These are phyloP conservation scores for Brachionus rotundiformis DNA, from an alignment of 1,140 invertebrate species.

Conservation along the genomic window DNA sequence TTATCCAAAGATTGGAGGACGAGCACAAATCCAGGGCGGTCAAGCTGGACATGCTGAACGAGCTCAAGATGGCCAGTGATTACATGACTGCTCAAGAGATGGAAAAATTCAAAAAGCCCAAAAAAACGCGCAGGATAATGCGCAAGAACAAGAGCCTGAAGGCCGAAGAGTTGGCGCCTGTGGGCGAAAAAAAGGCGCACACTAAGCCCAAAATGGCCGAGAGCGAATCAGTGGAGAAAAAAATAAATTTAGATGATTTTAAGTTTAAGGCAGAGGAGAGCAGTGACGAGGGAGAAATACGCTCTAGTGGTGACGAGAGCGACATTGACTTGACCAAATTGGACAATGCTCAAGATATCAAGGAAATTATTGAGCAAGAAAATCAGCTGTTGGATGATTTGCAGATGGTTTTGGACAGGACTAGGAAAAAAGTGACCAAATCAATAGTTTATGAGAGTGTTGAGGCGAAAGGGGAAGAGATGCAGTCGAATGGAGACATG, in stretches of 20 bases:
- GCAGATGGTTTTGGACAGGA: constrained; percentile 74
- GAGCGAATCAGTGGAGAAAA: not conserved
- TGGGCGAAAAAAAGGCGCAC: not conserved
- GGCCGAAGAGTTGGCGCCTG: constrained; percentile 22
- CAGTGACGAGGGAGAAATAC: constrained; percentile 51
- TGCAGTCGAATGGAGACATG: constrained; percentile 54
- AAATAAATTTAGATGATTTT: constrained; percentile 24
- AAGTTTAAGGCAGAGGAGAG: constrained; percentile 49
- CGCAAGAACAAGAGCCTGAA: constrained; percentile 58
- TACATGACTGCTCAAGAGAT: constrained; percentile 83
- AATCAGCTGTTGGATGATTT: constrained; percentile 76
- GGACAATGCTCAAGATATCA: constrained; percentile 52
- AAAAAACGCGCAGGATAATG: constrained; percentile 72
- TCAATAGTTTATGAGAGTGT: constrained; percentile 60
- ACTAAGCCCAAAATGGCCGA: not conserved
- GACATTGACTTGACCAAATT: constrained; percentile 25
- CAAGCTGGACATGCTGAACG: constrained; percentile 45
- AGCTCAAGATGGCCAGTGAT: constrained; percentile 76
- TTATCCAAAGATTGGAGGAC: constrained; percentile 61
- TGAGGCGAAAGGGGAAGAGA: constrained; percentile 54
- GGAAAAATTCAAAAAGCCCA: constrained; percentile 86
- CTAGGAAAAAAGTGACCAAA: constrained; percentile 69
- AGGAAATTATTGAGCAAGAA: constrained; percentile 49
- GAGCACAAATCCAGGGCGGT: constrained; percentile 62
- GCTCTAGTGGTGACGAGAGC: constrained; percentile 39